Evolutionary conservation across 2,888 invertebrate genomes (phyloP).

Genomic region (Arrhopalites spinosus): DNA sequence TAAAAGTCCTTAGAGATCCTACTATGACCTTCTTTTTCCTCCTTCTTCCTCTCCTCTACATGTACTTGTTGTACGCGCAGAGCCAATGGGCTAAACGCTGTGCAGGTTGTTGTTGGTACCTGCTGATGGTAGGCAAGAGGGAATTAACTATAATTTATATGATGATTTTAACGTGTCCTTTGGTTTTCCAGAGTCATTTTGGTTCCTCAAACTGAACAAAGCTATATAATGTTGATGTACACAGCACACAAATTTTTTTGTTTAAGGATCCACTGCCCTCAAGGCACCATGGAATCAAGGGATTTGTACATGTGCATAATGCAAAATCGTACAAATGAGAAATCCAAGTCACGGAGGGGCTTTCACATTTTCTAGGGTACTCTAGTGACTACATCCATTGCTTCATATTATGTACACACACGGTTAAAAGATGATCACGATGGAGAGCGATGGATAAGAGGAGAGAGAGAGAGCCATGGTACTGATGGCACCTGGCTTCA

Average conservation of each 20-base stretch:
- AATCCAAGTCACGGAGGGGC: conserved; percentile 33
- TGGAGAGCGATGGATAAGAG: conserved; percentile 11
- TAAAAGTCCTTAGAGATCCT: conserved; percentile 18
- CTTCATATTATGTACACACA: conserved; percentile 10
- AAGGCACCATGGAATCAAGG: conserved; percentile 25
- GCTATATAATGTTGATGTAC: conserved; percentile 11
- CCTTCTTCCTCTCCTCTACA: background rate
- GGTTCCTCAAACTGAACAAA: conserved; percentile 19
- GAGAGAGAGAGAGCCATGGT: background rate
- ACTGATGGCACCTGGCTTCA: conserved; percentile 29
- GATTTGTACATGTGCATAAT: conserved; percentile 25
- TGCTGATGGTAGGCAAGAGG: conserved; percentile 25
- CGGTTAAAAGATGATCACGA: conserved; percentile 22
- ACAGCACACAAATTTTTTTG: conserved; percentile 21
- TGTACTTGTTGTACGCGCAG: conserved; percentile 16
- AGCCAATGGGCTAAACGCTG: conserved; percentile 1
- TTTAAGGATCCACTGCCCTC: conserved; percentile 32
- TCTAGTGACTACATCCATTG: conserved; percentile 19
- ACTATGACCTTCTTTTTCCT: conserved; percentile 7
- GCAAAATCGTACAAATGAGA: conserved; percentile 19
- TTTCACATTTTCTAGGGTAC: conserved; percentile 24
- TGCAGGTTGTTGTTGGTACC: conserved; percentile 27
- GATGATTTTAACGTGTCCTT: conserved; percentile 29
- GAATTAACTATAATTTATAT: conserved; percentile 31
- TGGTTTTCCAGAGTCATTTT: conserved; percentile 27